Evolutionary conservation across 2,888 invertebrate species (phyloP).

Genomic region (Euproctis similis): DNA sequence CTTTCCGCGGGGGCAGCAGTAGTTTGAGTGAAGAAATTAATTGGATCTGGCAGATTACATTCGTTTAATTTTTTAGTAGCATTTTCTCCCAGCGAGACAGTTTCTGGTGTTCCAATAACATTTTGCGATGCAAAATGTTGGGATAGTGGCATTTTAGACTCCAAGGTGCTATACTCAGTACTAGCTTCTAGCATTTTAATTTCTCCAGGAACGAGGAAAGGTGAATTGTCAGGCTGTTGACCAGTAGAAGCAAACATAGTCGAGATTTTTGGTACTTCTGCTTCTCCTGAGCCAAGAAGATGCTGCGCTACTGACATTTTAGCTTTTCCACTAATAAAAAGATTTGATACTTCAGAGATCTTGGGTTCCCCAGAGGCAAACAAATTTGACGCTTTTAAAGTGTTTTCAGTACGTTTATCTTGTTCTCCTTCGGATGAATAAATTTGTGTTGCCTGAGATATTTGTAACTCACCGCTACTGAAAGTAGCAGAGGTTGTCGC

Average conservation of each 20-base stretch:
- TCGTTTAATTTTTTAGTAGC: constrained; percentile 3
- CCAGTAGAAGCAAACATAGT: not conserved
- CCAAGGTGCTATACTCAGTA: not conserved
- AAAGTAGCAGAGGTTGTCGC: not conserved
- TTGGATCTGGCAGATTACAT: constrained; percentile 37
- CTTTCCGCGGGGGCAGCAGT: constrained; percentile 25
- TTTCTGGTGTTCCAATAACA: not conserved
- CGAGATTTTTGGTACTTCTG: constrained; percentile 5
- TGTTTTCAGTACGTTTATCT: not conserved
- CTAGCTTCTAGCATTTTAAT: not conserved
- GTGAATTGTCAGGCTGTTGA: not conserved
- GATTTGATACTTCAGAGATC: not conserved
- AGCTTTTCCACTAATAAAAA: not conserved
- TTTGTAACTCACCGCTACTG: not conserved
- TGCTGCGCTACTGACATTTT: not conserved
- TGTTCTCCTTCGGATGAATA: not conserved
- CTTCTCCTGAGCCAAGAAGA: constrained; percentile 1
- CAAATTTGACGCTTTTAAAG: not conserved
- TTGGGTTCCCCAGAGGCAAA: constrained; percentile 2
- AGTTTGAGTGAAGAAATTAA: constrained; percentile 41
- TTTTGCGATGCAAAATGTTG: not conserved
- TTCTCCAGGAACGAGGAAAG: not conserved
- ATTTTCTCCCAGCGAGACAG: not conserved
- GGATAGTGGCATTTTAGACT: not conserved
- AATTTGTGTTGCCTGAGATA: not conserved